Percentiles rank a stretch among this genome's conserved stretches.
These are phyloP conservation scores for Liolophura sinensis DNA, from an alignment of 1,140 invertebrate genomes.

Conservation along the genomic window DNA sequence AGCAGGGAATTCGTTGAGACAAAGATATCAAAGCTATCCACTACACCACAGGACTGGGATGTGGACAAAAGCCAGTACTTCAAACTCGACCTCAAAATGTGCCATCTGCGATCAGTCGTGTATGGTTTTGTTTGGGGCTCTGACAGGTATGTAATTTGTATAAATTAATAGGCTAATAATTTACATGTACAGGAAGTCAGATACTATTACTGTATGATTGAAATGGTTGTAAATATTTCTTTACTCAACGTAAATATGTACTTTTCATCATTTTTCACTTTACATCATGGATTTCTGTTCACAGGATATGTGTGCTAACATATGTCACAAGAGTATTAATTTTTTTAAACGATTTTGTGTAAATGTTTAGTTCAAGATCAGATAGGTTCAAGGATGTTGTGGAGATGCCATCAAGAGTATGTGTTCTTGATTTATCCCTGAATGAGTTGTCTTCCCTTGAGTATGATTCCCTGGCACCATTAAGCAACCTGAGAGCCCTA, in stretches of 20 bases:
- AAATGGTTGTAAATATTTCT: background rate
- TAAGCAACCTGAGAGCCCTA: conserved; percentile 40
- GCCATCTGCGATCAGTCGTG: conserved; percentile 36
- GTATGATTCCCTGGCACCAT: conserved; percentile 37
- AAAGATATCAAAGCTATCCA: conserved; percentile 21
- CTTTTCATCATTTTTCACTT: background rate
- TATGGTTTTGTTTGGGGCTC: conserved; percentile 48
- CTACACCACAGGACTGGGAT: conserved; percentile 33
- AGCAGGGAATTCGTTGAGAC: conserved; percentile 41
- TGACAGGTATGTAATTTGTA: conserved; percentile 30
- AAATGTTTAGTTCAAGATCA: conserved; percentile 17
- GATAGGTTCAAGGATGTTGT: conserved; percentile 28
- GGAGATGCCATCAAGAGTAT: conserved; percentile 41
- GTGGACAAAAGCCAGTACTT: conserved; percentile 37
- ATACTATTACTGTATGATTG: background rate
- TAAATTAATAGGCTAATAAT: background rate
- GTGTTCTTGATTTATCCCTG: conserved; percentile 45
- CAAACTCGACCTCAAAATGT: conserved; percentile 53
- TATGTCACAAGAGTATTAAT: background rate
- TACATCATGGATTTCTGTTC: background rate
- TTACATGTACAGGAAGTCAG: background rate
- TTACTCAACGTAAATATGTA: background rate
- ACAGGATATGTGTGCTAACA: background rate
- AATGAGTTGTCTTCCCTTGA: conserved; percentile 49
- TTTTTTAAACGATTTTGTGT: background rate